phyloP scores from a whole-genome alignment of 2,113 vertebrate species.

The Pandion haliaetus region DNA sequence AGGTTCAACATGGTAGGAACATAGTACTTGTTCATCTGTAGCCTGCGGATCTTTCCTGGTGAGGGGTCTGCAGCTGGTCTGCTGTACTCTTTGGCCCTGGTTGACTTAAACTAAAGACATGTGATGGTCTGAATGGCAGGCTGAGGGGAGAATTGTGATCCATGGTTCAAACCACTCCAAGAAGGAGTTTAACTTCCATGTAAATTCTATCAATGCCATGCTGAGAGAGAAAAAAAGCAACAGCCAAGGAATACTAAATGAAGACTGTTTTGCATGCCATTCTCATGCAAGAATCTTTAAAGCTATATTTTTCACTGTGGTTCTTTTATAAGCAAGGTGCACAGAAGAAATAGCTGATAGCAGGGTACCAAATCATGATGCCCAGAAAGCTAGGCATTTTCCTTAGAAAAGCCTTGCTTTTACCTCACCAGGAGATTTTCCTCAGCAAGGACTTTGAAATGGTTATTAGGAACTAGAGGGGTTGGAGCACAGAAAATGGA shows the following conservation, averaged over 20 bases:
- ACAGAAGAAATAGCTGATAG: background rate
- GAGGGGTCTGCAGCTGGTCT: background rate
- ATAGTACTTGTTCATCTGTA: background rate
- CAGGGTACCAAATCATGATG: background rate
- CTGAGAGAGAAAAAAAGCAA: background rate
- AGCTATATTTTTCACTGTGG: background rate
- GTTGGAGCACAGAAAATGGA: background rate
- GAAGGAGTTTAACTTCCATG: background rate
- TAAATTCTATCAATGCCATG: background rate
- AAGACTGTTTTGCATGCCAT: background rate
- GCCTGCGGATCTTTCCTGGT: background rate
- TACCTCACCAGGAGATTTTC: background rate
- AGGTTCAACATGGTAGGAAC: accelerated
- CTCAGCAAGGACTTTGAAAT: background rate
- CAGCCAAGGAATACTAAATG: background rate
- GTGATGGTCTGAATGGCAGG: background rate
- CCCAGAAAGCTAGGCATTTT: background rate
- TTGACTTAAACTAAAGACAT: background rate
- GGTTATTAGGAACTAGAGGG: background rate
- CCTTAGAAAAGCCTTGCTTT: background rate
- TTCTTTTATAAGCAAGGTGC: background rate
- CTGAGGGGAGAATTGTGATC: background rate
- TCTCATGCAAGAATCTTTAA: background rate
- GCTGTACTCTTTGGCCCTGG: background rate
- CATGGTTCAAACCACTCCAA: background rate